phyloP scores from a whole-genome alignment of 1,140 invertebrate species.

The Akabosia matsudoensis region DNA sequence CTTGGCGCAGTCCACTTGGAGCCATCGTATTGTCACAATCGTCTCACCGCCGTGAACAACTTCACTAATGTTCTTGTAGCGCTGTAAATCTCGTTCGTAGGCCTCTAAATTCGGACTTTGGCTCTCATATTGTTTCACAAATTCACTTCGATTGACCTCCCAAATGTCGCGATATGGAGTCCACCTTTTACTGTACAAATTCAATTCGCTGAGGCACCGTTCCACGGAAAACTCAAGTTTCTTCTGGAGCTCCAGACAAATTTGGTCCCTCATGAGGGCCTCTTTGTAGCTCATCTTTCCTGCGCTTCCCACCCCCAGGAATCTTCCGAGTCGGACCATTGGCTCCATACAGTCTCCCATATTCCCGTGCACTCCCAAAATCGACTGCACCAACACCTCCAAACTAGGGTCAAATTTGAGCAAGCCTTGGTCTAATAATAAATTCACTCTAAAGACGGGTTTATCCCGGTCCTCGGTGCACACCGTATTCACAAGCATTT shows the following conservation, averaged over 20 bases:
- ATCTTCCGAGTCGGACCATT: slow-evolving; percentile 39
- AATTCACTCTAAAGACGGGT: slow-evolving; percentile 66
- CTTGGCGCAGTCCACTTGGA: slow-evolving; percentile 70
- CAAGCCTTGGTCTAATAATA: slow-evolving; percentile 61
- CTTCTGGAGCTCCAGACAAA: slow-evolving; percentile 53
- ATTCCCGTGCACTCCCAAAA: slow-evolving; percentile 37
- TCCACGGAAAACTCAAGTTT: slow-evolving; percentile 52
- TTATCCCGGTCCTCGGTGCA: slow-evolving; percentile 69
- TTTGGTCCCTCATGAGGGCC: slow-evolving; percentile 50
- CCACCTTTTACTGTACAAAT: slow-evolving; percentile 68
- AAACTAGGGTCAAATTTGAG: slow-evolving; percentile 34
- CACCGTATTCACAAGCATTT: slow-evolving; percentile 66
- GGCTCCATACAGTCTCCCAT: slow-evolving; percentile 33
- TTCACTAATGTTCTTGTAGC: slow-evolving; percentile 71
- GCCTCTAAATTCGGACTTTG: slow-evolving; percentile 64
- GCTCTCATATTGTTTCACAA: slow-evolving; percentile 66
- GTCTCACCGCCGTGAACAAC: slow-evolving; percentile 73
- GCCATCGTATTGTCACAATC: slow-evolving; percentile 70
- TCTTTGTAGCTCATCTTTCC: background rate
- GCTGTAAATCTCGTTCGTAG: slow-evolving; percentile 74
- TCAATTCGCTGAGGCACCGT: slow-evolving; percentile 48
- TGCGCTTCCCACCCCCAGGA: background rate
- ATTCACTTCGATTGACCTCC: slow-evolving; percentile 74
- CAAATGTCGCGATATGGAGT: slow-evolving; percentile 75
- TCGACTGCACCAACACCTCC: slow-evolving; percentile 28